phyloP scores from a whole-genome alignment of 2,113 vertebrate genomes.

The Strigops habroptila region DNA sequence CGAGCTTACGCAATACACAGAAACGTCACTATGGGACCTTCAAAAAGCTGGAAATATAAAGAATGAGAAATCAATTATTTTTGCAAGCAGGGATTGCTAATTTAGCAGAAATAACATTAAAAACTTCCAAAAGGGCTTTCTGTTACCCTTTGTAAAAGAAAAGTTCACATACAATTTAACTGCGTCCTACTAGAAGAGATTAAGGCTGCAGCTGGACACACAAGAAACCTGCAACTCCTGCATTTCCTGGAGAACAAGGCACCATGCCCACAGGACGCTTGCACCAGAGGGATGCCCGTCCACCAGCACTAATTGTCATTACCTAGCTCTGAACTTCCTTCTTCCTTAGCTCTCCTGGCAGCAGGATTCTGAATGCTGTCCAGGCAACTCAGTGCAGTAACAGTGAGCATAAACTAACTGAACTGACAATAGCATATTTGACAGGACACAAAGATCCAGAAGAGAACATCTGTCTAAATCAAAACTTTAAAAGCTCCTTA shows the following conservation, averaged over 20 bases:
- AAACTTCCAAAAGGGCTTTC: not conserved
- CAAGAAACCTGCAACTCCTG: not conserved
- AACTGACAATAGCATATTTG: not conserved
- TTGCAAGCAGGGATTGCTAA: not conserved
- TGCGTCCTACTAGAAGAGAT: not conserved
- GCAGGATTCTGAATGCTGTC: not conserved
- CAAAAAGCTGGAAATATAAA: not conserved
- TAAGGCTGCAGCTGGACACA: not conserved
- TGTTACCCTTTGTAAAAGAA: not conserved
- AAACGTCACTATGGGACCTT: not conserved
- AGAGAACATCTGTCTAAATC: not conserved
- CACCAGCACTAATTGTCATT: not conserved
- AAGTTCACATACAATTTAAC: not conserved
- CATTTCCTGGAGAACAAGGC: not conserved
- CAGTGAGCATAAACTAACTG: not conserved
- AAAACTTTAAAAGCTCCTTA: not conserved
- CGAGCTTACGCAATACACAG: not conserved
- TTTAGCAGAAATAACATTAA: not conserved
- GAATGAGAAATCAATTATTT: not conserved
- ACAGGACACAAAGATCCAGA: not conserved
- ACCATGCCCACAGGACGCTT: accelerated
- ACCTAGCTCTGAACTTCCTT: not conserved
- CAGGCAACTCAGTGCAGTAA: not conserved
- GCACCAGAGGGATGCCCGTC: not conserved
- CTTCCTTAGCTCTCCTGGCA: not conserved